These are phyloP conservation scores for Augiades crinisus DNA, from an alignment of 2,888 invertebrate genomes.

Conservation along the genomic window DNA sequence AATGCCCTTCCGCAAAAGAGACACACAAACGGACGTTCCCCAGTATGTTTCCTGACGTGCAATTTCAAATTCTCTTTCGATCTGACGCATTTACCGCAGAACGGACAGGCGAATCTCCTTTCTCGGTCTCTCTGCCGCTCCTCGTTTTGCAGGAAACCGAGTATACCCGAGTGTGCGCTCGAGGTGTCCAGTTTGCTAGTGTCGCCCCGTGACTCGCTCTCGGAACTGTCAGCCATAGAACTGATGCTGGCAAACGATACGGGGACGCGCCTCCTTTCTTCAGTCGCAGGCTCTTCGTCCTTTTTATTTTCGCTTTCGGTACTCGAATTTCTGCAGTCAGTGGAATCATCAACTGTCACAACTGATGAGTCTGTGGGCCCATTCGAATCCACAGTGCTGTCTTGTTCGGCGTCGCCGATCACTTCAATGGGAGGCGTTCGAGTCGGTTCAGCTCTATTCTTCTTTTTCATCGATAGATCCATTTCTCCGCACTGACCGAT, in stretches of 20 bases:
- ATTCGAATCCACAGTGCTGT: constrained; percentile 88
- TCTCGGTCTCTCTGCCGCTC: constrained; percentile 83
- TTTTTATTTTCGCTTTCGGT: constrained; percentile 64
- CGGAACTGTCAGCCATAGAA: constrained; percentile 77
- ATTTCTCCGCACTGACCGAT: constrained; percentile 80
- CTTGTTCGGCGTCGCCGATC: constrained; percentile 82
- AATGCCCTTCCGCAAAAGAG: constrained; percentile 94
- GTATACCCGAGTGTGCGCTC: constrained; percentile 78
- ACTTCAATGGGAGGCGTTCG: constrained; percentile 74
- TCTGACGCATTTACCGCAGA: constrained; percentile 94
- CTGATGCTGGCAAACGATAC: constrained; percentile 79
- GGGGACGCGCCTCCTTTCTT: constrained; percentile 58
- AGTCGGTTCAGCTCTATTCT: constrained; percentile 59
- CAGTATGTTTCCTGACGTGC: constrained; percentile 92
- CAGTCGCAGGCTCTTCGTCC: constrained; percentile 53
- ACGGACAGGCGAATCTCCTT: constrained; percentile 92
- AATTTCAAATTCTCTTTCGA: constrained; percentile 94
- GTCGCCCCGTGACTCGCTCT: constrained; percentile 70
- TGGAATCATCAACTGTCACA: constrained; percentile 69
- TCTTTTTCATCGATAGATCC: constrained; percentile 80
- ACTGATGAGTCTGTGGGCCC: constrained; percentile 75
- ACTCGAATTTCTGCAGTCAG: constrained; percentile 68
- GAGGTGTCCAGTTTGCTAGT: constrained; percentile 76
- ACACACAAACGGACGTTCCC: constrained; percentile 95
- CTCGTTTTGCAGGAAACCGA: constrained; percentile 84